Base-by-base conservation (phyloP, 2,888 invertebrate genomes). In the Erebia epiphron region DNA sequence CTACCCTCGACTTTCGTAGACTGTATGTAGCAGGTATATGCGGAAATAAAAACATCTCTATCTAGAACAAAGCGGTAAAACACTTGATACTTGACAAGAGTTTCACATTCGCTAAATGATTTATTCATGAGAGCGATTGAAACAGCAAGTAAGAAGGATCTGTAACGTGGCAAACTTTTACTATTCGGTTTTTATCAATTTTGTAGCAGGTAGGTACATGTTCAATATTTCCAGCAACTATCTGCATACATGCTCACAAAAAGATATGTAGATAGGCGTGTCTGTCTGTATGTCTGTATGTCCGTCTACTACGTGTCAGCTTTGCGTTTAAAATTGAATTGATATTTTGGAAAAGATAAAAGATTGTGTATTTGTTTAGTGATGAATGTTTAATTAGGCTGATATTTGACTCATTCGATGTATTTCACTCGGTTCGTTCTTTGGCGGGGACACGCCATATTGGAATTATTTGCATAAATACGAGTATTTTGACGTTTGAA, bases 91-190 rank as follows among this genome's bases (percentile, higher is more conserved):
- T 62, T 62, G 46, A 62, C 62, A 62, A 62, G 62, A 62, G 62
- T 62, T 62, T 62, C 62, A 62, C 62, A 62, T 62, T 62, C 21
- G 49, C 62, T 62, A 21, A 62, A 62, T 62, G 62, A 46, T 62
- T 62, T 62, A 62, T 62, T 62, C 62, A 62, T 62, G 46, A 62
- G 62, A 62, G 49, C 46, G 18, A 21, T 62, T 62, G 62, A 62
- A 18, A 21, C 62, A 62, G 16, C 54, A 54, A 54, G 62, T 62
- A 49, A 62, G 49, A 62, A 8, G 62, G 46, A 46, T 62, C 49
- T n/a, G 49, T 49, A 46, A 62, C 16, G 46, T 21, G 14, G 62
- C 62, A 46, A 46, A 62, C 46, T 62, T 62, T 49, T 49, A 49
- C 62, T 62, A 62, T 54, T 54, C 18, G 9, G 54, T 54, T 54